These are phyloP conservation scores for Vultur gryphus DNA, from an alignment of 2,797 vertebrate species.

Conservation along the genomic window DNA sequence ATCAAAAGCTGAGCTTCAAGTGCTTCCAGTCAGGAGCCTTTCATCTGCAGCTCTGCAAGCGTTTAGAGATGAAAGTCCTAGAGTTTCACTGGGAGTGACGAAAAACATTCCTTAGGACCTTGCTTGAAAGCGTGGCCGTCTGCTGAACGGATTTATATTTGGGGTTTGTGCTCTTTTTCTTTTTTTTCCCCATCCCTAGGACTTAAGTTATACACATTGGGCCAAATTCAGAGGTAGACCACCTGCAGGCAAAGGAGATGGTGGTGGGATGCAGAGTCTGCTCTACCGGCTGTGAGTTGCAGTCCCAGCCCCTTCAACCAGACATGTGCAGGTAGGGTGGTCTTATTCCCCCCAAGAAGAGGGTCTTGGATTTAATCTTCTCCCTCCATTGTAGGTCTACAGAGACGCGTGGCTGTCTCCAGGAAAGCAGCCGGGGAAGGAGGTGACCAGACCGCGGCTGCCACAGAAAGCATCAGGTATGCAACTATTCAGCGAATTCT, in stretches of 20 bases:
- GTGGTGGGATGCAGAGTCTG: background rate
- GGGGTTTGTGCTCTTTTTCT: background rate
- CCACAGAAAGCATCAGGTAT: background rate
- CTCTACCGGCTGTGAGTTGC: background rate
- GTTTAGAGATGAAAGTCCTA: conserved; percentile 21
- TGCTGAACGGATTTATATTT: background rate
- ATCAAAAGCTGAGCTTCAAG: conserved; percentile 45
- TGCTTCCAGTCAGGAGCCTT: conserved; percentile 37
- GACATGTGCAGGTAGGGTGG: background rate
- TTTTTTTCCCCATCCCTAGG: fast-evolving
- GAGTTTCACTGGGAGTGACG: conserved; percentile 38
- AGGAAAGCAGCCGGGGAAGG: background rate
- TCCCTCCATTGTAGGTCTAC: background rate
- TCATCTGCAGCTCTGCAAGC: conserved; percentile 40
- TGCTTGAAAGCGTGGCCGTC: background rate
- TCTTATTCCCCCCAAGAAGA: background rate
- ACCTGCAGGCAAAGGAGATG: background rate
- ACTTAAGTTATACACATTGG: background rate
- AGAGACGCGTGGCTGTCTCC: background rate
- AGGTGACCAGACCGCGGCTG: background rate
- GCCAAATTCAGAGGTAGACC: background rate
- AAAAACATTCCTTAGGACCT: conserved; percentile 46
- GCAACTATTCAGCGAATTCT: conserved; percentile 16
- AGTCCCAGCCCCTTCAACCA: background rate
- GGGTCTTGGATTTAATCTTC: background rate